Base-by-base conservation (phyloP, 2,888 invertebrate genomes). In the Acleris cristana region DNA sequence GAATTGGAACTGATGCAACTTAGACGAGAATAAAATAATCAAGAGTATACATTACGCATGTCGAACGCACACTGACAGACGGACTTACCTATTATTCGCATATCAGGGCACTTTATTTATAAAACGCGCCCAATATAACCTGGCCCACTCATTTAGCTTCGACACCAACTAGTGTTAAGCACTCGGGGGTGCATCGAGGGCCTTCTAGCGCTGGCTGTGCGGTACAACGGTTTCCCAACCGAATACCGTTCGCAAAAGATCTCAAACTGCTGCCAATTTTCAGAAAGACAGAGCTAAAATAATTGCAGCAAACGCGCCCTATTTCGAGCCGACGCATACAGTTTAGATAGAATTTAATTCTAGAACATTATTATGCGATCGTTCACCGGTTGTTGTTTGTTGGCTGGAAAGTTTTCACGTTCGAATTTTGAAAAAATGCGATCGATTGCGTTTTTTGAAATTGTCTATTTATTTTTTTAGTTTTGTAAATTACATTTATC, bases 261-360 rank as follows among this genome's bases (percentile, higher is more conserved):
- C 89, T 85, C 86, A 87, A 87, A 85, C 89, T 81, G 87, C 88
- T 92, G 92, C 92, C 92, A 92, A 92, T 92, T 92, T 92, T 92
- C 91, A 90, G 90, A 92, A 92, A 92, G 92, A 91, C 92, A 88
- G 89, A 87, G 84, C 92, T 90, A 90, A 92, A 92, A 92, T 92
- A 92, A 92, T 92, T 91, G 87, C 87, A 83, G 85, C 89, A 90
- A 89, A 89, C 88, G 84, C 86, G 92, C 88, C 91, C 92, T 92
- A 92, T 92, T 92, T 92, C 86, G 85, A 88, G 90, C 81, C 75
- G 83, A 78, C 78, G 85, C 82, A 83, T 84, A 83, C 85, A 84
- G 84, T 88, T 88, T 83, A 86, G 87, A 88, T 89, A 87, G 83
- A 67, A 85, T 87, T 89, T 87, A 87, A 88, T 87, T 90, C 87